Base-by-base conservation (phyloP, 1,140 invertebrate genomes). In the Diabrotica virgifera region DNA sequence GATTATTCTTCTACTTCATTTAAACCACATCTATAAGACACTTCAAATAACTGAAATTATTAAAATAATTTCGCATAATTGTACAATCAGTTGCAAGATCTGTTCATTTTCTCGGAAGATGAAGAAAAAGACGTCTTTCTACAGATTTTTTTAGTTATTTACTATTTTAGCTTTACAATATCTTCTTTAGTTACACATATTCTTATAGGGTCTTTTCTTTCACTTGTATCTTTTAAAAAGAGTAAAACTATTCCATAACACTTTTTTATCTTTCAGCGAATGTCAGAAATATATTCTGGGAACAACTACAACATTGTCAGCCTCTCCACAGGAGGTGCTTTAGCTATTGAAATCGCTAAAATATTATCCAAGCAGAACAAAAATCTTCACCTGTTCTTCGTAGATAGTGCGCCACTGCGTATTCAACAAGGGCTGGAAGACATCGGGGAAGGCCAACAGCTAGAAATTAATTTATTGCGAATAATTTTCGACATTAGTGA, bases 251-350 rank as follows among this genome's bases (percentile, higher is more conserved):
- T 46, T 10, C 5, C 40, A 46, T 46, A 46, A 3, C 40, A 46
- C 4, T 5, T 46, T 50, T 53, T 46, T 57, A 51, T 60, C 67
- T 63, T 69, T 8, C 52, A 78, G 76, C 64, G 74, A 74, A 77
- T 79, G 7, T 61, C 53, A 36, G 58, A 70, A 12, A 64, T 79
- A 24, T 79, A 70, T 66, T 69, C 72, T 12, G 71, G 69, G 53
- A 74, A 74, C 7, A 73, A 75, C 0, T 80, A 74, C 61, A 79
- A 79, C 62, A 70, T 80, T 5, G 69, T 78, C 6, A 77, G 73
- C 13, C 59, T 79, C 0, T 79, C 79, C 6, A 78, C 73, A 70
- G 78, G 78, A 52, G 78, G 79, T 11, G 66, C 73, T 10, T 52
- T 79, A 3, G 72, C 76, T 13, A 69, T 78, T 7, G 78, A 79